Evolutionary conservation across 2,888 invertebrate genomes (phyloP).

Genomic region (Xestia rhomboidea): DNA sequence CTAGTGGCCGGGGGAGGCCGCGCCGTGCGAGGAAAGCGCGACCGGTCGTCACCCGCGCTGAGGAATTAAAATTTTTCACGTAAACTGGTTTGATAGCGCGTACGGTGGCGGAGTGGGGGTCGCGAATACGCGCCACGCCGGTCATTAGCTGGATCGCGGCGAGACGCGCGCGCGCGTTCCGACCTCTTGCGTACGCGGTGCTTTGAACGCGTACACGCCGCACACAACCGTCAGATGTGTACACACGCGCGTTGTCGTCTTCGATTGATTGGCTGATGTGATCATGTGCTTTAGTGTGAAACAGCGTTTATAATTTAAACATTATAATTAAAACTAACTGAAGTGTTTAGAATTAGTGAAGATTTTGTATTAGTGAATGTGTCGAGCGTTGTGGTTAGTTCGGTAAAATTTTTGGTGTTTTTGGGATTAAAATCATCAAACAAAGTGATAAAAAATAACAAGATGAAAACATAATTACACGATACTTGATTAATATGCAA

Average conservation of each 20-base stretch:
- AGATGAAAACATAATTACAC: background rate
- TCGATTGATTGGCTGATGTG: constrained; percentile 73
- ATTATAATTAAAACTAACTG: constrained; percentile 39
- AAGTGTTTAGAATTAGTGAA: constrained; percentile 46
- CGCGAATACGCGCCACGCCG: constrained; percentile 88
- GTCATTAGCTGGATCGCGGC: constrained; percentile 88
- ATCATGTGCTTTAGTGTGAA: constrained; percentile 74
- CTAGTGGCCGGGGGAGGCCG: constrained; percentile 79
- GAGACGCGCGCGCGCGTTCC: constrained; percentile 85
- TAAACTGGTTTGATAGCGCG: constrained; percentile 90
- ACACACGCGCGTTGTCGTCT: constrained; percentile 64
- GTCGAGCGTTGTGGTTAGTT: constrained; percentile 30
- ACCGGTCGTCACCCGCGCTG: constrained; percentile 87
- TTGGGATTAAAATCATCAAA: constrained; percentile 45
- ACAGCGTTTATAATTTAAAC: constrained; percentile 65
- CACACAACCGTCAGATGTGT: constrained; percentile 56
- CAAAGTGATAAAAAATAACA: constrained; percentile 10
- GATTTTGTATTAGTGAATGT: constrained; percentile 33
- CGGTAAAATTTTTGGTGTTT: constrained; percentile 43
- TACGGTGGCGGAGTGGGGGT: constrained; percentile 88
- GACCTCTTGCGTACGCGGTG: constrained; percentile 77
- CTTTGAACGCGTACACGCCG: constrained; percentile 62
- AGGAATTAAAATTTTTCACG: constrained; percentile 90
- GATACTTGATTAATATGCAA: constrained; percentile 3
- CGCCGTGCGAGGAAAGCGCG: constrained; percentile 86